Percentiles rank a stretch among this genome's conserved stretches.
phyloP scores from a whole-genome alignment of 2,113 vertebrate genomes.

The Ailuropoda melanoleuca region DNA sequence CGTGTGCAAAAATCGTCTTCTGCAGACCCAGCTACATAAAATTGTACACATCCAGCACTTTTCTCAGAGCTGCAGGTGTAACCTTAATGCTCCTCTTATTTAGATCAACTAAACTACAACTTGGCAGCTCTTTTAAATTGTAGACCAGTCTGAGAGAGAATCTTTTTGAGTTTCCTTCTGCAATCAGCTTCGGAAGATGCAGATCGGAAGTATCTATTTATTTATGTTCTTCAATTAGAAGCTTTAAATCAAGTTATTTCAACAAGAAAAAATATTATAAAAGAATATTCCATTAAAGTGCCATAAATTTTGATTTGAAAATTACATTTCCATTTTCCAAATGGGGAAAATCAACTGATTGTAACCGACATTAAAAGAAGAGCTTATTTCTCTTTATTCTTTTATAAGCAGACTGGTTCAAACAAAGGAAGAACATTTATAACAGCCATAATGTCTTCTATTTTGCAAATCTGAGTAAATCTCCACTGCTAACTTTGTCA shows the following conservation, averaged over 20 bases:
- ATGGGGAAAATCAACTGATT: constrained; percentile 50
- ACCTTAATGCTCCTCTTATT: constrained; percentile 49
- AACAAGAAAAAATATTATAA: constrained; percentile 45
- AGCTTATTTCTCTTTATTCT: constrained; percentile 18
- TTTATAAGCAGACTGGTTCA: background rate
- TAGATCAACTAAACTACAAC: constrained; percentile 58
- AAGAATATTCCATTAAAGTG: constrained; percentile 42
- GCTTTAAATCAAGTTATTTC: constrained; percentile 51
- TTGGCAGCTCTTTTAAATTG: constrained; percentile 45
- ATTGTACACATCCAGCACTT: constrained; percentile 54
- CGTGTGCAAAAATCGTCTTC: constrained; percentile 55
- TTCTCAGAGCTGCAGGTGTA: constrained; percentile 66
- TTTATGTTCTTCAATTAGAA: constrained; percentile 52
- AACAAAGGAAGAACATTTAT: constrained; percentile 35
- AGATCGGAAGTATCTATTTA: constrained; percentile 42
- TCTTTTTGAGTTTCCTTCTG: constrained; percentile 12
- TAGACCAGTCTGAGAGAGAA: constrained; percentile 45
- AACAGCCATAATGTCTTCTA: constrained; percentile 39
- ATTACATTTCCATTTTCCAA: constrained; percentile 47
- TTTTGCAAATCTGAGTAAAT: constrained; percentile 70
- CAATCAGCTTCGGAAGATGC: constrained; percentile 40
- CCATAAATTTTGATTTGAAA: constrained; percentile 43
- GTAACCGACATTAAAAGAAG: constrained; percentile 8
- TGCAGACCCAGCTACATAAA: constrained; percentile 64
- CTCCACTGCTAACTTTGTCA: constrained; percentile 61